Conservation (phyloP, 2,797 vertebrate genomes). For the Nannoperca obscura region DNA sequence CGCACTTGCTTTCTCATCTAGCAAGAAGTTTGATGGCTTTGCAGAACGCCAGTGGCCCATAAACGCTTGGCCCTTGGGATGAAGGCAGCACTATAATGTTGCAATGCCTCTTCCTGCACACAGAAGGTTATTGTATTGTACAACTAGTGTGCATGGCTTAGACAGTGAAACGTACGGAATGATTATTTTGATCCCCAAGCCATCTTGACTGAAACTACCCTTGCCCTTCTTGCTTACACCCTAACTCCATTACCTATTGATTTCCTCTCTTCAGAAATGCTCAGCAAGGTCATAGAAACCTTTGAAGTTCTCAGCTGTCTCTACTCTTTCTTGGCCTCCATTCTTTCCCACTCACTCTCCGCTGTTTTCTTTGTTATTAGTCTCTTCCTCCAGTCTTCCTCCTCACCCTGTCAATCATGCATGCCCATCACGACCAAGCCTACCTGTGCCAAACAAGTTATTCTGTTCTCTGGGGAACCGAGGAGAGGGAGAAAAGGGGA, state of each 20-base stretch:
- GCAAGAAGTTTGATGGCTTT: conserved; percentile 42
- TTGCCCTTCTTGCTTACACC: conserved; percentile 75
- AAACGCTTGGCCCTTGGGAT: conserved; percentile 12
- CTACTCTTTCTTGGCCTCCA: conserved; percentile 31
- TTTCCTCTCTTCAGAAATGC: conserved; percentile 75
- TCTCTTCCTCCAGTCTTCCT: conserved; percentile 54
- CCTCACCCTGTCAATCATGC: conserved; percentile 67
- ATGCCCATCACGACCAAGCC: conserved; percentile 60
- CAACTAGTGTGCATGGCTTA: conserved; percentile 21
- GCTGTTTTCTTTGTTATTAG: conserved; percentile 58
- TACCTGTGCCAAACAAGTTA: conserved; percentile 65
- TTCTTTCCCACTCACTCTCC: conserved; percentile 26
- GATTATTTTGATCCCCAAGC: conserved; percentile 69
- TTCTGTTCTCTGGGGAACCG: conserved; percentile 58
- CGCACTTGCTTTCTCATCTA: conserved; percentile 8
- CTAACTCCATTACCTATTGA: conserved; percentile 82
- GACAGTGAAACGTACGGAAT: conserved; percentile 60
- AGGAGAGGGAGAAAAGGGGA: conserved; percentile 40
- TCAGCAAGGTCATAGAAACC: conserved; percentile 78
- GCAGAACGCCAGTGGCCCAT: conserved; percentile 24
- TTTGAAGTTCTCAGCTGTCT: conserved; percentile 73
- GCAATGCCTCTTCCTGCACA: conserved; percentile 12
- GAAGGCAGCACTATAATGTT: conserved; percentile 40
- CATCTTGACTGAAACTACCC: conserved; percentile 55
- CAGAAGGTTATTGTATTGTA: conserved; percentile 43